Conservation (phyloP, 2,113 vertebrate species). For the Myiozetetes cayanensis region DNA sequence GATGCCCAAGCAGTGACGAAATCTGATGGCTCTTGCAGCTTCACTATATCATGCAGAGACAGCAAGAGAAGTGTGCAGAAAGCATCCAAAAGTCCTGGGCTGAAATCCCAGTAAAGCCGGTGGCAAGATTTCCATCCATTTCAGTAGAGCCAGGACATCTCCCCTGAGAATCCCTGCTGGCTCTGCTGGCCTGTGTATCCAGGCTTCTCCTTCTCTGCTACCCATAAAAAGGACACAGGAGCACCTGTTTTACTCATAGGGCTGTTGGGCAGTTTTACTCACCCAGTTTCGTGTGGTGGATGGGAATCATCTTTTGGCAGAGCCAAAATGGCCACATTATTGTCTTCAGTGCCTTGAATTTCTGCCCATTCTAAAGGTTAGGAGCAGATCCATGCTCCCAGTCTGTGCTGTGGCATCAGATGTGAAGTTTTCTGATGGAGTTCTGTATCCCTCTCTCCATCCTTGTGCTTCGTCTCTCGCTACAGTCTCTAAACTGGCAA, state of each 20-base stretch:
- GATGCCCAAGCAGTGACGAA: not conserved
- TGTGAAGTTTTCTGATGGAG: not conserved
- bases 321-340: not conserved
- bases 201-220: not conserved
- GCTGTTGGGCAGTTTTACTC: not conserved
- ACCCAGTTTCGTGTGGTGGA: not conserved
- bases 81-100: slow-evolving; percentile 39
- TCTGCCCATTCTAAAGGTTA: not conserved
- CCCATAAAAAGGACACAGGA: not conserved
- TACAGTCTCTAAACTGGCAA: not conserved
- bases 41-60: not conserved
- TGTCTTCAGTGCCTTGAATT: not conserved
- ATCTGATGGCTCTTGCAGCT: slow-evolving; percentile 10
- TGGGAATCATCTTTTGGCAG: not conserved
- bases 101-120: slow-evolving; percentile 34
- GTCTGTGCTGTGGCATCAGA: not conserved
- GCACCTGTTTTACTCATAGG: not conserved
- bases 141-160: not conserved
- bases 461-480: not conserved
- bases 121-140: slow-evolving; percentile 20
- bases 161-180: not conserved
- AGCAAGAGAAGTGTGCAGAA: not conserved
- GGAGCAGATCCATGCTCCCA: not conserved
- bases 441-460: not conserved
- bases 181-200: not conserved